phyloP scores from a whole-genome alignment of 2,888 invertebrate genomes.

The Drosophila macrospina region DNA sequence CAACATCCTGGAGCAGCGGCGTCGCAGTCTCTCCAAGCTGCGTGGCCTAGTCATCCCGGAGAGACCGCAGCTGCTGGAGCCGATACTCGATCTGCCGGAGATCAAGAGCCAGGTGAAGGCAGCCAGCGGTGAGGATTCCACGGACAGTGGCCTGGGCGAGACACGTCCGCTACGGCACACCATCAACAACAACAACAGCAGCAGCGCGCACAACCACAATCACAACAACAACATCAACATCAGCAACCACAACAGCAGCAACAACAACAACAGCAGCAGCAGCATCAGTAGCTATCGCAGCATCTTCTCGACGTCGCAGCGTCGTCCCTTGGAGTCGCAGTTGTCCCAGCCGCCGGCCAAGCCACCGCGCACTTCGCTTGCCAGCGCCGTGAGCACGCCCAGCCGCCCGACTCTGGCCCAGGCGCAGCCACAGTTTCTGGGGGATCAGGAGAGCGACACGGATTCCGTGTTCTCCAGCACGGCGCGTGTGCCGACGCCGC shows the following conservation, averaged over 20 bases:
- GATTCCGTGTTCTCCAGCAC: constrained; percentile 95
- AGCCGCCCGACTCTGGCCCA: constrained; percentile 48
- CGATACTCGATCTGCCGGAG: constrained; percentile 91
- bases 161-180: constrained; percentile 53
- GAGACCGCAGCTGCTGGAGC: constrained; percentile 87
- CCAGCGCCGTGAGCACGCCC: constrained; percentile 29
- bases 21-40: constrained; percentile 93
- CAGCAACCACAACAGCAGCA: constrained; percentile 8
- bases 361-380: constrained; percentile 84
- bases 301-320: constrained; percentile 57
- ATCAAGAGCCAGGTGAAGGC: constrained; percentile 89
- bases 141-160: constrained; percentile 78
- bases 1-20: constrained; percentile 92
- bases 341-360: constrained; percentile 80
- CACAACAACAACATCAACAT: not conserved
- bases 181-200: not conserved
- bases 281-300: constrained; percentile 75
- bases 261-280: constrained; percentile 5
- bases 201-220: not conserved
- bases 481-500: constrained; percentile 87
- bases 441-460: constrained; percentile 88
- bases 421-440: constrained; percentile 29
- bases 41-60: constrained; percentile 96
- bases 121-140: constrained; percentile 80
- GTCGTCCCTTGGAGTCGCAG: constrained; percentile 72